A percentile compares a stretch with the other conserved stretches of the same genome.
phyloP scores from a whole-genome alignment of 2,797 vertebrate genomes.

The Eremophila alpestris region DNA sequence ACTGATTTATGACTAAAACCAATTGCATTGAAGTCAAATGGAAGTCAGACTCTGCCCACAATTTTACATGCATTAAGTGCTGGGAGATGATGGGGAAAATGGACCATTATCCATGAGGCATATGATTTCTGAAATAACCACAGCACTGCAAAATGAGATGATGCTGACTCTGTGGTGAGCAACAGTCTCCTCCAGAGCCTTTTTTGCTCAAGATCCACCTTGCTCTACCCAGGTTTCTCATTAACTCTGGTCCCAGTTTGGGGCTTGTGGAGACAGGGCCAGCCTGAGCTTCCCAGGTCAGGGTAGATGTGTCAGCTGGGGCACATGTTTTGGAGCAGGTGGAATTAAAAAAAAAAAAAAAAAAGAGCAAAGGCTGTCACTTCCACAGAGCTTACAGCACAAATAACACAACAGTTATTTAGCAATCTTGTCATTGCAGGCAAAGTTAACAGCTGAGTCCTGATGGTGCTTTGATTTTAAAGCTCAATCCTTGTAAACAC shows the following conservation, averaged over 20 bases:
- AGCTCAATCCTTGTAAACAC: background rate
- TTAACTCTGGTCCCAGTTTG: background rate
- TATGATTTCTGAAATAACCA: background rate
- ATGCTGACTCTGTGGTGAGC: background rate
- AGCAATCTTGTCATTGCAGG: background rate
- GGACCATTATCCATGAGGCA: background rate
- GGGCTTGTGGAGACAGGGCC: background rate
- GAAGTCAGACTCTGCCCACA: background rate
- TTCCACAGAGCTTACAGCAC: background rate
- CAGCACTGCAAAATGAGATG: background rate
- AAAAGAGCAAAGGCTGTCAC: background rate
- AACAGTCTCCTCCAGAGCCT: background rate
- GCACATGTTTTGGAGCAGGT: background rate
- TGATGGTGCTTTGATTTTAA: slow-evolving; percentile 14
- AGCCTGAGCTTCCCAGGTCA: background rate
- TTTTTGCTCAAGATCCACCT: background rate
- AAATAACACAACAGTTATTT: background rate
- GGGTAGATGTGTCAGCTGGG: background rate
- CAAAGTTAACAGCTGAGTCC: slow-evolving; percentile 21
- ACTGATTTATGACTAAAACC: background rate
- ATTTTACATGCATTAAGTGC: background rate
- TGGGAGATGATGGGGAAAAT: background rate
- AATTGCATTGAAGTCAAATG: background rate
- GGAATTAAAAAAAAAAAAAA: background rate
- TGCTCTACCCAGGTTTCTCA: background rate